Base-by-base conservation (phyloP, 2,797 vertebrate genomes). In the Xerus rutilus region DNA sequence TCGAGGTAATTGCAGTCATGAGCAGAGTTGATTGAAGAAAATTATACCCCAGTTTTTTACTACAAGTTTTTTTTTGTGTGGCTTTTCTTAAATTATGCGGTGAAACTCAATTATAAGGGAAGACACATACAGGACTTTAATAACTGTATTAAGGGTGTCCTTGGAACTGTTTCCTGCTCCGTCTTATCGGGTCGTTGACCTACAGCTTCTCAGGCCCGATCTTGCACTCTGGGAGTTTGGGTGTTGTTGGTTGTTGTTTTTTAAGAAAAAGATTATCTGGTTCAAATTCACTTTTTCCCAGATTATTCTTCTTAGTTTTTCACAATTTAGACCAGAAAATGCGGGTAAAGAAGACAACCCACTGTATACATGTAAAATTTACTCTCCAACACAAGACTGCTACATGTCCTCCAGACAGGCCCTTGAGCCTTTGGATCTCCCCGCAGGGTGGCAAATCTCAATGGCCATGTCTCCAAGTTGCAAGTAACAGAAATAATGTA, bases 11-110 rank as follows among this genome's bases (percentile, higher is more conserved):
- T 99, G 99, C 99, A 99, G 99, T 99, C 99, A 99, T 99, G 99
- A 99, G 98, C 98, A 98, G 98, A 98, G 98, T 98, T 99, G 99
- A 99, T 99, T 99, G 99, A 99, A 98, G 99, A 99, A 99, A 99
- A 99, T 99, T 99, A 99, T 99, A 99, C 98, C 98, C 98, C 98
- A 11, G 96, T 97, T 98, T 98, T 98, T 98, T 95, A 97, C 98
- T 98, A 93, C 98, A 84, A 97, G 98, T 92, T 97, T 97, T 97
- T 96, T 97, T 98, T 97, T 93, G 97, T 97, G 96, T 95, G 98
- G 97, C 96, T 98, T 98, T 98, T 98, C 96, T 96, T 95, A 97
- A 98, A 98, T 97, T 95, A 67, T 91, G 95, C 94, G 96, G 94
- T 96, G 98, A 97, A 98, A 97, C 87, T 45, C 93, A 93, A 45